These are phyloP conservation scores for Apocrypta bakeri DNA, from an alignment of 1,140 invertebrate species.

Conservation along the genomic window DNA sequence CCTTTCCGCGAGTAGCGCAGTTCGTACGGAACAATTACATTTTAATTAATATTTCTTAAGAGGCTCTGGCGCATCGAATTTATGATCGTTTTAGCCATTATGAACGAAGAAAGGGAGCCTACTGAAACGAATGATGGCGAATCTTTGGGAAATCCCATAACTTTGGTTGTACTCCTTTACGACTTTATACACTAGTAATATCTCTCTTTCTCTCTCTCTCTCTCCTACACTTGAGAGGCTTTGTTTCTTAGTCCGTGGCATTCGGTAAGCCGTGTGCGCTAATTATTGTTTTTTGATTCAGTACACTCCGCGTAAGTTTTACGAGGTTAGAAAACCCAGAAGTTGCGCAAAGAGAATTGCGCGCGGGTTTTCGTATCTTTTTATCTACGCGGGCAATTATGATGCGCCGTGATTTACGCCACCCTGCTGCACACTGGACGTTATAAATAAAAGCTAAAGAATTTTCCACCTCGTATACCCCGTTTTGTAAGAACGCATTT, in stretches of 20 bases:
- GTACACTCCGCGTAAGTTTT: constrained; percentile 37
- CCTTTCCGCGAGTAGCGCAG: constrained; percentile 31
- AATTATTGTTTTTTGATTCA: constrained; percentile 65
- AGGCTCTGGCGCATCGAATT: constrained; percentile 72
- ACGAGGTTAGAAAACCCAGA: constrained; percentile 3
- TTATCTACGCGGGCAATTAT: background rate
- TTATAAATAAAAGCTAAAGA: background rate
- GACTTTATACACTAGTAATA: constrained; percentile 56
- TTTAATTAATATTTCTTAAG: constrained; percentile 76
- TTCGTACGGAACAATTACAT: constrained; percentile 73
- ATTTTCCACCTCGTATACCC: background rate
- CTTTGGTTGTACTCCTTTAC: constrained; percentile 64
- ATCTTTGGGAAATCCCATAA: constrained; percentile 71
- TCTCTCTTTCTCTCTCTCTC: constrained; percentile 44
- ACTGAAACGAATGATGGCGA: constrained; percentile 60
- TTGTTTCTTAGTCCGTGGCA: constrained; percentile 15
- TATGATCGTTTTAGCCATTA: constrained; percentile 76
- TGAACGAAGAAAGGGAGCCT: constrained; percentile 59
- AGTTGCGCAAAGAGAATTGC: background rate
- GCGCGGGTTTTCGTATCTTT: background rate
- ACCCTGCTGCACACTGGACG: background rate
- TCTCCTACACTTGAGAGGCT: constrained; percentile 54
- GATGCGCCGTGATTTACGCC: background rate
- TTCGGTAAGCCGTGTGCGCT: constrained; percentile 41
- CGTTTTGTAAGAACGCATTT: background rate